Evolutionary conservation across 2,888 invertebrate species (phyloP).

Genomic region (Hypomecis atomaria): DNA sequence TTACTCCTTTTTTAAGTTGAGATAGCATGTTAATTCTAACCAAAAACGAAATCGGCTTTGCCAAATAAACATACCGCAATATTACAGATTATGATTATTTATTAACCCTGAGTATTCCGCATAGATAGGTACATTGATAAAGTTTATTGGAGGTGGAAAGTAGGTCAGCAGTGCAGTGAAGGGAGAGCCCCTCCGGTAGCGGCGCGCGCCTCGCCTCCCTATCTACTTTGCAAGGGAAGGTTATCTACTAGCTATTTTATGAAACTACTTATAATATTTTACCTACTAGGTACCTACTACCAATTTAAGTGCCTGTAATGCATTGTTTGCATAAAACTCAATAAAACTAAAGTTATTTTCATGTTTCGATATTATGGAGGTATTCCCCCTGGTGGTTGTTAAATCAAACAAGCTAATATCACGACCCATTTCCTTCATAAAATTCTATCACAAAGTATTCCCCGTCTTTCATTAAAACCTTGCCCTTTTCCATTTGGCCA

Average conservation of each 20-base stretch:
- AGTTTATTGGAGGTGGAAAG: slow-evolving; percentile 58
- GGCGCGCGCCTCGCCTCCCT: slow-evolving; percentile 46
- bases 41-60: not conserved
- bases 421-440: not conserved
- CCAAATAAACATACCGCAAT: not conserved
- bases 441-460: slow-evolving; percentile 4
- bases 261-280: not conserved
- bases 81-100: not conserved
- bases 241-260: slow-evolving; percentile 34
- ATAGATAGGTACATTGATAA: slow-evolving; percentile 37
- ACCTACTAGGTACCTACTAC: not conserved
- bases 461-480: slow-evolving; percentile 31
- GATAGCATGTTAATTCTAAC: too few relatives aligned
- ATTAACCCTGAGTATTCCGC: slow-evolving; percentile 21
- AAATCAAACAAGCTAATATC: not conserved
- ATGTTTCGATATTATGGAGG: not conserved
- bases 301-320: not conserved
- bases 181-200: slow-evolving; percentile 59
- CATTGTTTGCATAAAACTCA: not conserved
- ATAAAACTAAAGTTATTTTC: slow-evolving; percentile 1
- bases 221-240: slow-evolving; percentile 42
- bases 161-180: slow-evolving; percentile 79
- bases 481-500: slow-evolving; percentile 32
- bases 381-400: not conserved
- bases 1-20: too few relatives aligned